These are phyloP conservation scores for Tyto alba DNA, from an alignment of 2,113 vertebrate genomes.

Conservation along the genomic window DNA sequence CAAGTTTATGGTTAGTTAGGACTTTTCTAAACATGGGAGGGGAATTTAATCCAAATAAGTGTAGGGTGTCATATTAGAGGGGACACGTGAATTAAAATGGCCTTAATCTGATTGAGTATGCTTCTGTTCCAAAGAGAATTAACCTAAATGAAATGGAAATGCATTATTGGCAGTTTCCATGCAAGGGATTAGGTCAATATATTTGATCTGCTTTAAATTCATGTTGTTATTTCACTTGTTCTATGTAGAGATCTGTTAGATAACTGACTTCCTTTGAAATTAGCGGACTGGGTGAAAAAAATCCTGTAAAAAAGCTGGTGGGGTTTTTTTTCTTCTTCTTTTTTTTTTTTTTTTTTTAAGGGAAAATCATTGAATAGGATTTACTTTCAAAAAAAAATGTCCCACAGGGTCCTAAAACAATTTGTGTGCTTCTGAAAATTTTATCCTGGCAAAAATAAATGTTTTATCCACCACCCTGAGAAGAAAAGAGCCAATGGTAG, in stretches of 20 bases:
- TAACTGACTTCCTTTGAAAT: background rate
- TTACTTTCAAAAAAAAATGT: background rate
- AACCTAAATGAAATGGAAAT: conserved; percentile 4
- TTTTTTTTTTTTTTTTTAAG: background rate
- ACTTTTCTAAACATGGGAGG: background rate
- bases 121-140: background rate
- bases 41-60: background rate
- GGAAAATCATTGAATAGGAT: background rate
- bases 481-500: background rate
- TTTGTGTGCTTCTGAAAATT: background rate
- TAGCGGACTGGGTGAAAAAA: background rate
- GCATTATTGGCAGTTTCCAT: background rate
- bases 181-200: background rate
- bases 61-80: background rate
- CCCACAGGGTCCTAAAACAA: background rate
- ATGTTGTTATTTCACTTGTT: background rate
- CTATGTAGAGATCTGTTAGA: background rate
- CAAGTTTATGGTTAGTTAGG: background rate
- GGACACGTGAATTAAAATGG: background rate
- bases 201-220: conserved; percentile 14
- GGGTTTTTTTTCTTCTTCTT: fast-evolving
- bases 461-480: background rate
- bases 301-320: background rate
- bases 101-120: background rate
- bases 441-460: background rate